These are phyloP conservation scores for Cyprinodon brontotheroides DNA, from an alignment of 2,113 vertebrate species.

Conservation along the genomic window DNA sequence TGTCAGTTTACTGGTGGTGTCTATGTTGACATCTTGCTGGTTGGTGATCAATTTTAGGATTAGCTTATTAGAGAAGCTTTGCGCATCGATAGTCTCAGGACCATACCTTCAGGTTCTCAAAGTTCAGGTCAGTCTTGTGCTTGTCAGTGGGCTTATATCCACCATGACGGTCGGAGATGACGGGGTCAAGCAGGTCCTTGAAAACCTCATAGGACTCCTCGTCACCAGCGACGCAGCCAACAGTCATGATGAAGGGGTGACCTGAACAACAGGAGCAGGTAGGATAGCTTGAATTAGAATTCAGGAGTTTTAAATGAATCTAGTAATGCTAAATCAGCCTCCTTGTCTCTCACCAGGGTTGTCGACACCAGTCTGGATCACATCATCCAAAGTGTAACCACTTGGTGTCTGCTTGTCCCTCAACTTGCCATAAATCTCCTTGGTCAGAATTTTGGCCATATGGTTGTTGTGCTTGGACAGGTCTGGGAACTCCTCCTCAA, in stretches of 20 bases:
- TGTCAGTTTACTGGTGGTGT: background rate
- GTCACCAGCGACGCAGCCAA: slow-evolving; percentile 92
- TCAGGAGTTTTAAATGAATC: background rate
- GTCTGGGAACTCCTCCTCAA: slow-evolving; percentile 89
- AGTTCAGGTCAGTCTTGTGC: slow-evolving; percentile 94
- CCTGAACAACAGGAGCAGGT: slow-evolving; percentile 69
- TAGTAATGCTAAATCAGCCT: background rate
- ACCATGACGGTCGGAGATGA: slow-evolving; percentile 90
- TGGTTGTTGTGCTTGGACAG: slow-evolving; percentile 92
- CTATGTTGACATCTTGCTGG: background rate
- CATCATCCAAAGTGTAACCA: slow-evolving; percentile 89
- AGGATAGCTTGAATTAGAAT: background rate
- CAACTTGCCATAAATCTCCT: slow-evolving; percentile 84
- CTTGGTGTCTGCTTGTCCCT: slow-evolving; percentile 92
- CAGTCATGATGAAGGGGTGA: slow-evolving; percentile 97
- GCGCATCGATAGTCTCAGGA: background rate
- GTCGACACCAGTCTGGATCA: slow-evolving; percentile 93
- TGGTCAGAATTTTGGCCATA: slow-evolving; percentile 90
- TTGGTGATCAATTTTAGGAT: background rate
- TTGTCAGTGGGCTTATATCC: slow-evolving; percentile 93
- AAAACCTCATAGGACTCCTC: slow-evolving; percentile 90
- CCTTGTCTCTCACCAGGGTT: slow-evolving; percentile 84
- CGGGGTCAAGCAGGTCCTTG: slow-evolving; percentile 88
- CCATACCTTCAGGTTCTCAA: slow-evolving; percentile 90
- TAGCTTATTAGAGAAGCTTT: background rate